Percentiles rank a stretch among this genome's conserved stretches.
Evolutionary conservation across 2,797 vertebrate species (phyloP).

Genomic region (Falco columbarius): DNA sequence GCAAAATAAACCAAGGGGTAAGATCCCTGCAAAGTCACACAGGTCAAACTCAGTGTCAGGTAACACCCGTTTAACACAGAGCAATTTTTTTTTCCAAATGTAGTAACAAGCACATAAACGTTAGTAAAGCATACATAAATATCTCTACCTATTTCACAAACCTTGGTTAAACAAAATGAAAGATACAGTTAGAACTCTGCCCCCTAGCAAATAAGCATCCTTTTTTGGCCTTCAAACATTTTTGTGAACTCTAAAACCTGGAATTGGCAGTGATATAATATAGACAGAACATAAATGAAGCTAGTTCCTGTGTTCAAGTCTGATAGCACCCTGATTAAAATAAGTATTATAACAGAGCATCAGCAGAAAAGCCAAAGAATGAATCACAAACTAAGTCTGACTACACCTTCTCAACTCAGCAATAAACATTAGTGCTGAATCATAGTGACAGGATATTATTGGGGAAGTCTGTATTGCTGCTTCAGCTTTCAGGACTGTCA

Average conservation of each 20-base stretch:
- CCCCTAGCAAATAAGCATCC: background rate
- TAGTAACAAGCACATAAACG: background rate
- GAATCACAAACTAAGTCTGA: background rate
- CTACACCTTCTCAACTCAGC: background rate
- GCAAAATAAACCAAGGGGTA: background rate
- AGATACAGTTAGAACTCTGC: background rate
- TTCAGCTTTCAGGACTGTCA: background rate
- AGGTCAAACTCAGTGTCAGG: background rate
- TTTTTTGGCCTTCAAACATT: background rate
- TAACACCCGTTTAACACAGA: background rate
- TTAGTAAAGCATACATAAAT: background rate
- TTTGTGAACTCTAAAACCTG: background rate
- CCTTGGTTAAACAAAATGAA: background rate
- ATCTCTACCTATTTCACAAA: background rate
- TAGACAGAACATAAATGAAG: background rate
- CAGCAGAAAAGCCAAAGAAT: background rate
- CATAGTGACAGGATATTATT: background rate
- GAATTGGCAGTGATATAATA: background rate
- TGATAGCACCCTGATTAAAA: background rate
- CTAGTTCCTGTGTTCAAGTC: background rate
- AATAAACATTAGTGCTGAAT: background rate
- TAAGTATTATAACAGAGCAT: background rate
- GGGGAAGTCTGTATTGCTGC: background rate
- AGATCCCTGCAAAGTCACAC: background rate
- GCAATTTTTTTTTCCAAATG: background rate